Base-by-base conservation (phyloP, 2,113 vertebrate species). In the Vanacampus margaritifer region DNA sequence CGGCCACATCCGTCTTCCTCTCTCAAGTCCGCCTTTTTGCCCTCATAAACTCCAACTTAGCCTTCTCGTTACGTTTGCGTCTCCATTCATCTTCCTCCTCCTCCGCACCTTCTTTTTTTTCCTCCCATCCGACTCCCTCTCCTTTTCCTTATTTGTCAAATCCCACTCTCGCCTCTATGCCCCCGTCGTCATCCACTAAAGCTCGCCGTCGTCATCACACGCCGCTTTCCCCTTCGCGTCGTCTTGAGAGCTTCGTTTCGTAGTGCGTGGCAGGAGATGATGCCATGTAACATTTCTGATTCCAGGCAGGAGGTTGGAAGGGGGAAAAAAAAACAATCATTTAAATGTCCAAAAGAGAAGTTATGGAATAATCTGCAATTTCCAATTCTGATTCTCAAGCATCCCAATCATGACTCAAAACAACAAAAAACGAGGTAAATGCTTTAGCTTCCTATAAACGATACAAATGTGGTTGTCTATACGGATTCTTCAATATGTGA, bases 41-140 rank as follows among this genome's bases (percentile, higher is more conserved):
- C 78, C 73, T 50, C 72, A 74, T 75, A 74, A 56, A 86, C 78
- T 81, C 71, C 65, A 65, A 71, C 70, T 67, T 65, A 73, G 82
- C 74, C 71, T 72, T 80, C 45, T 12, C 62, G 60, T 67, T 68
- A 61, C 59, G 59, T 68, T 56, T 53, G 45, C 82, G 63, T 58
- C 65, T 65, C 68, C 56, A 56, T 79, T 75, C 69, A 74, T 81
- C 61, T 60, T 68, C 71, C 75, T 68, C 72, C 64, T 48, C 72
- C 62, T 65, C 75, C 73, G 65, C 69, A 68, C 73, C 65, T 71
- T 46, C 61, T 69, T 71, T 67, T 67, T 69, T 74, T 59, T 69
- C 65, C 32, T 79, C 64, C 69, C 74, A 69, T 59, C 56, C 58
- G 26, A 37, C 84, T n/a, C 76, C 76, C 73, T 70, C 75, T 74